These are phyloP conservation scores for Patella caerulea DNA, from an alignment of 2,888 invertebrate species.

Conservation along the genomic window DNA sequence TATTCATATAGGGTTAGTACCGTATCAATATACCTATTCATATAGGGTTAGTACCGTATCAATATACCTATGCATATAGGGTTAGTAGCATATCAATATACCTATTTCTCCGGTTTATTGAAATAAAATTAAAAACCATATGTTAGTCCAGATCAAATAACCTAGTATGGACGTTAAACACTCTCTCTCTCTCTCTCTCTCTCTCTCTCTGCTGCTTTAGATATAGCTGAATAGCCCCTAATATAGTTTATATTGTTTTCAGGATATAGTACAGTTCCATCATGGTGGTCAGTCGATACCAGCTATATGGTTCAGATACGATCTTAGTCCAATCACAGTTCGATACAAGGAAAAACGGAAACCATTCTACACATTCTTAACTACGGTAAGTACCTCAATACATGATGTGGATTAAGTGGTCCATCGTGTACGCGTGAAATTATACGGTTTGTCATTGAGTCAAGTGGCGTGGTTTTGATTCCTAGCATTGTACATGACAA, in stretches of 20 bases:
- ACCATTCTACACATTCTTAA: slow-evolving; percentile 76
- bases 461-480: too few relatives aligned
- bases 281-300: slow-evolving; percentile 73
- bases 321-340: slow-evolving; percentile 76
- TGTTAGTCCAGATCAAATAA: too few relatives aligned
- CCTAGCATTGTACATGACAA: too few relatives aligned
- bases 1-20: not conserved
- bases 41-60: slow-evolving; percentile 69
- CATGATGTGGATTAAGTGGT: not conserved
- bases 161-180: too few relatives aligned
- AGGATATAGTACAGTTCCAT: slow-evolving; percentile 72
- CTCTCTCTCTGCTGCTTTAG: too few relatives aligned
- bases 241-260: slow-evolving; percentile 1
- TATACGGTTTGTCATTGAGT: too few relatives aligned
- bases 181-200: too few relatives aligned
- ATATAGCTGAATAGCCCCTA: too few relatives aligned
- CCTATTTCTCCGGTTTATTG: not conserved
- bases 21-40: too few relatives aligned
- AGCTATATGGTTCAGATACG: slow-evolving; percentile 77
- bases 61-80: slow-evolving; percentile 76
- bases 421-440: not conserved
- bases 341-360: slow-evolving; percentile 74
- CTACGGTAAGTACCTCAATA: slow-evolving; percentile 72
- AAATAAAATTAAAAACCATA: too few relatives aligned
- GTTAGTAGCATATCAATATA: slow-evolving; percentile 61